Percentiles rank a stretch among this genome's conserved stretches.
These are phyloP conservation scores for Trichogramma pretiosum DNA, from an alignment of 1,140 invertebrate species.

Conservation along the genomic window DNA sequence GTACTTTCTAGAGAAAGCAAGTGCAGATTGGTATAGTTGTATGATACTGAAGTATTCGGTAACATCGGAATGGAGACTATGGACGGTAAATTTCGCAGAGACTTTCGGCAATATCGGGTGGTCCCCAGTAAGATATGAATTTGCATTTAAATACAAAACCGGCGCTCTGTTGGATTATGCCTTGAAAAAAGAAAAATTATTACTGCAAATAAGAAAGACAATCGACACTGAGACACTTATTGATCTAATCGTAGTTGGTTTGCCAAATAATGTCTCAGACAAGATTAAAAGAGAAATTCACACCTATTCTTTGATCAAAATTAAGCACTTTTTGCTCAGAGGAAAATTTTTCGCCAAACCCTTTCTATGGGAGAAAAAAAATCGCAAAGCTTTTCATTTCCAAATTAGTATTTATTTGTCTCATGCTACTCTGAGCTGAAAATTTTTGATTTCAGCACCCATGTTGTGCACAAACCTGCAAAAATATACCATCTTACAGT, in stretches of 20 bases:
- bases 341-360: too few species aligned
- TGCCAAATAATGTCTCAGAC: background rate
- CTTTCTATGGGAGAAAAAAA: too few species aligned
- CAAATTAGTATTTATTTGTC: too few species aligned
- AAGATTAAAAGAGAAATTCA: background rate
- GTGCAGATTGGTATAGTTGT: background rate
- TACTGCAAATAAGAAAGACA: background rate
- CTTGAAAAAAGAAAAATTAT: background rate
- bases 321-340: too few species aligned
- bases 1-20: background rate
- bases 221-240: background rate
- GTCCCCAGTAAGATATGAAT: background rate
- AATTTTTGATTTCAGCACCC: too few species aligned
- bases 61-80: background rate
- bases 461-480: too few species aligned
- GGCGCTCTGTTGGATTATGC: background rate
- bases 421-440: too few species aligned
- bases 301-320: too few species aligned
- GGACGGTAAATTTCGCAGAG: background rate
- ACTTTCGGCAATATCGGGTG: background rate
- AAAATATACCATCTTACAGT: too few species aligned
- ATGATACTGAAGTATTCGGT: background rate
- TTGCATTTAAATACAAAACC: background rate
- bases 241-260: background rate
- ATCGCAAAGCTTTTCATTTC: too few species aligned